Percentiles rank a stretch among this genome's conserved stretches.
These are phyloP conservation scores for Chrysochloris asiatica DNA, from an alignment of 2,113 vertebrate genomes.

Conservation along the genomic window DNA sequence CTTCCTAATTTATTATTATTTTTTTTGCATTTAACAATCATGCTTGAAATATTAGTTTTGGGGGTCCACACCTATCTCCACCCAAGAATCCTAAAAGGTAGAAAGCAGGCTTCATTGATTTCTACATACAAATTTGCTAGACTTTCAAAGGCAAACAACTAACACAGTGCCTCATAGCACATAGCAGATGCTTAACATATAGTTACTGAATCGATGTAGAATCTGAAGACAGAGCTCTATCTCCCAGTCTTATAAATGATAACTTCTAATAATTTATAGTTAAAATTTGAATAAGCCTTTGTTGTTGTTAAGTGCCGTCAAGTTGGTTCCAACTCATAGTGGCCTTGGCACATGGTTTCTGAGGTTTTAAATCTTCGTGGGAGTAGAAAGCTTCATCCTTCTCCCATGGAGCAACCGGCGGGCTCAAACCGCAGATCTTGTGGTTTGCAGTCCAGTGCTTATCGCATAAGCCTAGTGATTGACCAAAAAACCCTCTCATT, in stretches of 20 bases:
- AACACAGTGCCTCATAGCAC: neutral
- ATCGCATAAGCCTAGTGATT: neutral
- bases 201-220: slow-evolving; percentile 27
- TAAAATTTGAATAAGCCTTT: slow-evolving; percentile 60
- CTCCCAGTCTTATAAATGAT: no score
- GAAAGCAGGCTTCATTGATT: slow-evolving; percentile 18
- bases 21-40: slow-evolving; percentile 35
- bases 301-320: no score
- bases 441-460: no score
- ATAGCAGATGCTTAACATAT: neutral
- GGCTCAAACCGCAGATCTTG: no score
- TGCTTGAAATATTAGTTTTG: slow-evolving; percentile 22
- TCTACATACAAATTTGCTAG: slow-evolving; percentile 23
- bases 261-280: slow-evolving; percentile 55
- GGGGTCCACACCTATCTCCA: neutral
- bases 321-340: no score
- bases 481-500: neutral
- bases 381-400: no score
- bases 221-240: neutral
- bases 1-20: neutral
- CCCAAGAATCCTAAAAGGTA: slow-evolving; percentile 3
- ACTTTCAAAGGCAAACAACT: neutral
- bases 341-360: no score
- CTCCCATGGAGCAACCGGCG: no score
- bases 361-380: no score